Evolutionary conservation across 2,797 vertebrate species (phyloP), one percentile per base, ranked within the genome.

Genomic region (Microcaecilia unicolor): DNA sequence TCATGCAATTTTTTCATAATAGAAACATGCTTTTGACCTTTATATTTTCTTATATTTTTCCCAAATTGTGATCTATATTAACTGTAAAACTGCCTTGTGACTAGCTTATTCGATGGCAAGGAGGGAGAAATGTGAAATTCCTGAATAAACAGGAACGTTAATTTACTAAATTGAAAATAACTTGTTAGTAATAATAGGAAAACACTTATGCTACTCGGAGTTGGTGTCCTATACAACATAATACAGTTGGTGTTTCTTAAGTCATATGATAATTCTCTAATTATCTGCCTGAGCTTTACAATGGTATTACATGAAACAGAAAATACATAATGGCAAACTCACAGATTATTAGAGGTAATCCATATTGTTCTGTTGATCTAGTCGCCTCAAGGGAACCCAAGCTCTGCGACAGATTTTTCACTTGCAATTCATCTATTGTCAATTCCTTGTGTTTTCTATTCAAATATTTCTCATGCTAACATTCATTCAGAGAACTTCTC

Each of bases 11-110:
- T 52, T 75, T 75, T 69, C 72, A 74, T 74, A 78, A 76, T 64
- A 77, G 77, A 83, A 83, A 81, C 72, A 71, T 78, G 75, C 65
- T 78, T 84, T 69, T 86, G 81, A 86, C 82, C 83, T 85, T 84
- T 83, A 64, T 67, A 66, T 81, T 85, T 81, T 69, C 74, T 67
- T 74, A 58, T 67, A 62, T 73, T 79, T 81, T 71, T 46, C 55
- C n/a, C 50, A 66, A 28, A 31, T 55, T 63, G 66, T 16, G 37
- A 61, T 59, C 52, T 56, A 34, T 66, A 70, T 75, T 76, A 74
- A 62, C 71, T 67, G 66, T 67, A 64, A 74, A 68, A 73, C 76
- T 72, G 76, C 68, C 70, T 74, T 74, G 65, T 67, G 72, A 67
- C 70, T 67, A 60, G 62, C 46, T 21, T 46, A 50, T 37, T 69